Percentiles rank a stretch among this genome's conserved stretches.
phyloP scores from a whole-genome alignment of 1,140 invertebrate species.

The Heliconius eleuchia region DNA sequence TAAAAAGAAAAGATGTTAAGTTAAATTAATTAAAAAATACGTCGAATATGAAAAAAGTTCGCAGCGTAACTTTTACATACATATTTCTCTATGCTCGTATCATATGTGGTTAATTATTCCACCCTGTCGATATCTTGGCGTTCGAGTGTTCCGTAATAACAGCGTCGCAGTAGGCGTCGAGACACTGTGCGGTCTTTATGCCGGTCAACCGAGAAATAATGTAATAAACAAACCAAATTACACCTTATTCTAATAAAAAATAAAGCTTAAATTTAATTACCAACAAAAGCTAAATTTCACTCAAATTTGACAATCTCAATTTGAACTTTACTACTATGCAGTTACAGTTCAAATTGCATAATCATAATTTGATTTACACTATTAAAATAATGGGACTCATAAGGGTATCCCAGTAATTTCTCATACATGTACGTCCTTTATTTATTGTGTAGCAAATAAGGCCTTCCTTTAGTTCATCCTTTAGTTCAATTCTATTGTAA shows the following conservation, averaged over 20 bases:
- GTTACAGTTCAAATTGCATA: conserved; percentile 47
- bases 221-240: conserved; percentile 37
- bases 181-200: conserved; percentile 62
- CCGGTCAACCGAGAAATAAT: conserved; percentile 53
- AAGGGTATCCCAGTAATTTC: conserved; percentile 72
- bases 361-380: conserved; percentile 51
- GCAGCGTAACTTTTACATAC: no score
- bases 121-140: conserved; percentile 44
- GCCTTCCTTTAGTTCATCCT: conserved; percentile 40
- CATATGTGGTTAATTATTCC: conserved; percentile 55
- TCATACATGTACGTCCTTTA: conserved; percentile 69
- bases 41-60: no score
- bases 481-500: conserved; percentile 15
- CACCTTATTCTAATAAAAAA: conserved; percentile 23
- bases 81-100: no score
- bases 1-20: no score
- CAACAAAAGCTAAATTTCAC: conserved; percentile 49
- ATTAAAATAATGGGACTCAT: conserved; percentile 76
- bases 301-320: conserved; percentile 21
- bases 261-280: conserved; percentile 41
- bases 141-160: conserved; percentile 45
- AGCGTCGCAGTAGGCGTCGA: conserved; percentile 50
- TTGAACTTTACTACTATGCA: conserved; percentile 31
- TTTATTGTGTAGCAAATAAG: conserved; percentile 69
- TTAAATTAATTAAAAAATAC: no score